These are phyloP conservation scores for Oryzias sinensis DNA, from an alignment of 2,797 vertebrate genomes.

Conservation along the genomic window DNA sequence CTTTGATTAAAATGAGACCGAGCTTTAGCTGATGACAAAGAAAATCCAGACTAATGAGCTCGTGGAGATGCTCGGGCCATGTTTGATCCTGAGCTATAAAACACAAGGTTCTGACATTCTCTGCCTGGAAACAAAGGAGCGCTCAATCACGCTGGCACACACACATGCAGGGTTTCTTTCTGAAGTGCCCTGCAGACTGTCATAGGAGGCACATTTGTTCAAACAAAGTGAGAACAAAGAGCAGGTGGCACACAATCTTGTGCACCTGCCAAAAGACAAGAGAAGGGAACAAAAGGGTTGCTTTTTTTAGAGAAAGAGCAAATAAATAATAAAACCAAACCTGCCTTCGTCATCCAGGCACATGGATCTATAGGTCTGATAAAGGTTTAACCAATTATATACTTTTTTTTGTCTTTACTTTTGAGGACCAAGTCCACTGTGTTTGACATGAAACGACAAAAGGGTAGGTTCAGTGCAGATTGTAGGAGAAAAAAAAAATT, in stretches of 20 bases:
- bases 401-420: constrained; percentile 22
- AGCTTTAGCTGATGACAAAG: constrained; percentile 50
- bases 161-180: constrained; percentile 12
- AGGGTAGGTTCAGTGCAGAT: background rate
- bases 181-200: constrained; percentile 42
- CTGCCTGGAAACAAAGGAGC: constrained; percentile 57
- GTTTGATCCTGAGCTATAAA: constrained; percentile 66
- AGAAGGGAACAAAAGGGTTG: constrained; percentile 36
- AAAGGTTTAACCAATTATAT: constrained; percentile 12
- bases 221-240: constrained; percentile 69
- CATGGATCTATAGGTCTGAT: constrained; percentile 16
- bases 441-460: constrained; percentile 13
- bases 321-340: constrained; percentile 4
- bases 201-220: constrained; percentile 60
- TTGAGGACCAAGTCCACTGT: constrained; percentile 22
- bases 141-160: background rate
- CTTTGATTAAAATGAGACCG: constrained; percentile 58
- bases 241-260: constrained; percentile 54
- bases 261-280: constrained; percentile 50
- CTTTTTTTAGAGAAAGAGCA: constrained; percentile 10
- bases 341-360: background rate
- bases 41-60: constrained; percentile 64
- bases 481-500: constrained; percentile 22
- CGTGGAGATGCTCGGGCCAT: constrained; percentile 41
- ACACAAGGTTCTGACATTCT: constrained; percentile 48